phyloP scores from a whole-genome alignment of 2,113 vertebrate species.

The Ammodytes marinus region DNA sequence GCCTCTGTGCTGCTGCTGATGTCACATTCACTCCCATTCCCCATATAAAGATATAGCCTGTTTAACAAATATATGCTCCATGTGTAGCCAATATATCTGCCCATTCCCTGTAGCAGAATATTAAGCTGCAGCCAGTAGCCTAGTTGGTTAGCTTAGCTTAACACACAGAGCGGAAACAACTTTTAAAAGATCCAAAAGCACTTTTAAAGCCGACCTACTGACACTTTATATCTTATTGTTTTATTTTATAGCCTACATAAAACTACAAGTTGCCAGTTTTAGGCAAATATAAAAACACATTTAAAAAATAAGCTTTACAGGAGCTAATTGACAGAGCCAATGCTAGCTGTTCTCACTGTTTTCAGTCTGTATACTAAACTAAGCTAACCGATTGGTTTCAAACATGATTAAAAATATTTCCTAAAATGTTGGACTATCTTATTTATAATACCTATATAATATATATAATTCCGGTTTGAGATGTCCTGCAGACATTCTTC shows the following conservation, averaged over 20 bases:
- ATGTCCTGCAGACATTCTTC: background rate
- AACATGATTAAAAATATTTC: background rate
- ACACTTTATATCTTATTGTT: background rate
- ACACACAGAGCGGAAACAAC: background rate
- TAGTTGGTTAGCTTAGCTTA: slow-evolving; percentile 1
- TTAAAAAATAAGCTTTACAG: background rate
- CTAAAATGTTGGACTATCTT: background rate
- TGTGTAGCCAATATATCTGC: too few species aligned
- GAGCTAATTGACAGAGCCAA: background rate
- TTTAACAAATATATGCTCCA: too few species aligned
- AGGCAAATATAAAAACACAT: too few species aligned
- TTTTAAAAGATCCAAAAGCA: background rate
- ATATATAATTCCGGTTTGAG: too few species aligned
- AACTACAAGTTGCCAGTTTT: background rate
- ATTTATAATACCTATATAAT: too few species aligned
- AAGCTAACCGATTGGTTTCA: background rate
- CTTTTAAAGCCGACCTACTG: too few species aligned
- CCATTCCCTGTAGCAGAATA: too few species aligned
- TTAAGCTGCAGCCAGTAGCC: background rate
- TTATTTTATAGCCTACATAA: background rate
- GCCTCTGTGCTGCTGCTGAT: too few species aligned
- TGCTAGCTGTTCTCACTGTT: background rate
- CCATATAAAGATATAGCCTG: too few species aligned
- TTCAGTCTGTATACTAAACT: slow-evolving; percentile 10
- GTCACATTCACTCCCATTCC: too few species aligned